Base-by-base conservation (phyloP, 1,140 invertebrate genomes). In the Bactericera cockerelli region DNA sequence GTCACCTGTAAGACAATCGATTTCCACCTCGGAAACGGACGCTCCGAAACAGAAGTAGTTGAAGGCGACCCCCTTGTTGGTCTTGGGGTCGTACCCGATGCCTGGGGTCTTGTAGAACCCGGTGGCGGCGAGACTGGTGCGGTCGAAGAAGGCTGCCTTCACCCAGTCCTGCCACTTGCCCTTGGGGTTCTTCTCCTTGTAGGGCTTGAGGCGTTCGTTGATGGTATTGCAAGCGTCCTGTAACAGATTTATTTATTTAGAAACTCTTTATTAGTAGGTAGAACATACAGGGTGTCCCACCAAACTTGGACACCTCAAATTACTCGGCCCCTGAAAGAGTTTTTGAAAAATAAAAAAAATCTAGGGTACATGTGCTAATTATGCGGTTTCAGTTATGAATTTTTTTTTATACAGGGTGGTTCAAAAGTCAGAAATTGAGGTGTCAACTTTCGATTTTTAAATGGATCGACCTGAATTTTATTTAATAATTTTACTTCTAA, bases 151-250 rank as follows among this genome's bases (percentile, higher is more conserved):
- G 0, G 93, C 93, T 28, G 75, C 74, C 26, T 73, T 76, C 13
- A 95, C 79, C 89, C 89, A 93, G 6, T 89, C 77, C 69, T 90
- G 79, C 91, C 93, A 95, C 60, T 75, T 81, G n/a, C 79, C 83
- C 58, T 83, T 74, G 1, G 91, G 92, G 69, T 89, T 81, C 10
- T 77, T 79, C 33, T 82, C 76, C 62, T 83, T 90, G 63, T 83
- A 83, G 1, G 86, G 88, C 63, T 84, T 74, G 36, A 97, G 69
- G 54, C 93, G 74, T 64, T 86, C 78, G 63, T 81, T 79, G 2
- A 98, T 71, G 59, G 73, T 81, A 57, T 86, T 70, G 66, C 93
- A 97, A 2, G 92, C 93, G 70, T 89, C 76, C 83, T 86, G 62
- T 24, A 67, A 62, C 58, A 57, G 58, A 42, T 60, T 25, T 38